phyloP scores from a whole-genome alignment of 2,888 invertebrate species.

The Magallana nippona region DNA sequence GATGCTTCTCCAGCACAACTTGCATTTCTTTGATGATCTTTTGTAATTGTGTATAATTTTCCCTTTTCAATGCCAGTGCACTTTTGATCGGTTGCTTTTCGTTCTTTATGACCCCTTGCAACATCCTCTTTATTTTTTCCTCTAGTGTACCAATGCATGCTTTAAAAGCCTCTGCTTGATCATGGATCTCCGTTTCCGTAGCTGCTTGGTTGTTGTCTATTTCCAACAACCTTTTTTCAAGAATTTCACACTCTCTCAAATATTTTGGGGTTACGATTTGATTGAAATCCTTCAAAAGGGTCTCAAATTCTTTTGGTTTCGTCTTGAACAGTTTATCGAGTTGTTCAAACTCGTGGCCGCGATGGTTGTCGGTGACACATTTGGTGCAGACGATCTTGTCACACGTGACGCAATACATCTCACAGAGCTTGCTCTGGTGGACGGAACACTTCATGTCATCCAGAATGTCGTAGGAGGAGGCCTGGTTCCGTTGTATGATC shows the following conservation, averaged over 20 bases:
- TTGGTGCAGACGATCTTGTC: constrained; percentile 24
- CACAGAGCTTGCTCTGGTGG: background rate
- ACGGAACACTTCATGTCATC: constrained; percentile 22
- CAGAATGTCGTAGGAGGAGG: background rate
- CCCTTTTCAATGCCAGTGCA: background rate
- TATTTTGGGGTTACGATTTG: constrained; percentile 16
- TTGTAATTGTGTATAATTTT: background rate
- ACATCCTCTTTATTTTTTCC: constrained; percentile 1
- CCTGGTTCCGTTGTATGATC: constrained; percentile 2
- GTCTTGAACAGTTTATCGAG: constrained; percentile 30
- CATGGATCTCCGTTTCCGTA: background rate
- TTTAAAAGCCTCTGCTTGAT: constrained; percentile 1
- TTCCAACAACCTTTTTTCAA: background rate
- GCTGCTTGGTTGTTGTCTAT: background rate
- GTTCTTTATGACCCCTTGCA: background rate
- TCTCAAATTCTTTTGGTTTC: constrained; percentile 20
- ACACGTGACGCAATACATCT: constrained; percentile 37
- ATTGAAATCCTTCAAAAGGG: background rate
- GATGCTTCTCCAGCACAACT: background rate
- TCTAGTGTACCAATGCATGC: background rate
- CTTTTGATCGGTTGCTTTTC: background rate
- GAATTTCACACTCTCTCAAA: constrained; percentile 23
- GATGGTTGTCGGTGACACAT: constrained; percentile 36
- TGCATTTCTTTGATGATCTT: constrained; percentile 7
- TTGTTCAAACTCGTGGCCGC: constrained; percentile 36